Percentiles rank a stretch among this genome's conserved stretches.
These are phyloP conservation scores for Harpagifer antarcticus DNA, from an alignment of 2,797 vertebrate genomes.

Conservation along the genomic window DNA sequence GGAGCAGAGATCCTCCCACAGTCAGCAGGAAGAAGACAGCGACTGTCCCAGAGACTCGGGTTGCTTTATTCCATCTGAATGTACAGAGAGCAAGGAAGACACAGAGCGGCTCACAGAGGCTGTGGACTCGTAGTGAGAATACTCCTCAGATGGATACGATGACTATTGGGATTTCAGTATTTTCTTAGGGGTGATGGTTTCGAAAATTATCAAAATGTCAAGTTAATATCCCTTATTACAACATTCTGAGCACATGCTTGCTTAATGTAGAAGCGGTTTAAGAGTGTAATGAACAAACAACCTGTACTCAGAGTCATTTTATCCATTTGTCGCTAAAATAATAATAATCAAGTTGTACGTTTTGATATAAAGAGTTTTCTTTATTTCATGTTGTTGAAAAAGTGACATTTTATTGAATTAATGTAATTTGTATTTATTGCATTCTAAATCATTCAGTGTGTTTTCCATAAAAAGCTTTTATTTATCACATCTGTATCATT, in stretches of 20 bases:
- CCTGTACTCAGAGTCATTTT: constrained; percentile 18
- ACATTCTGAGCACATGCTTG: not conserved
- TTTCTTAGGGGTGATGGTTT: constrained; percentile 20
- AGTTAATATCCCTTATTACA: constrained; percentile 15
- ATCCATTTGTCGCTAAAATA: constrained; percentile 38
- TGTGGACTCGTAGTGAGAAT: constrained; percentile 46
- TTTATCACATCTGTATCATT: constrained; percentile 61
- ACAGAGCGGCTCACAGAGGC: constrained; percentile 60
- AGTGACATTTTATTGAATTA: constrained; percentile 36
- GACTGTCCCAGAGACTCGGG: constrained; percentile 97
- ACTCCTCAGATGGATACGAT: constrained; percentile 24
- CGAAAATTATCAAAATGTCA: constrained; percentile 8
- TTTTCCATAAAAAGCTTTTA: constrained; percentile 62
- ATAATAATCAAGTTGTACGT: constrained; percentile 26
- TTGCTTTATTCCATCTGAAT: constrained; percentile 94
- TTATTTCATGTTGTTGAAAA: constrained; percentile 31
- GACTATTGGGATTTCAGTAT: constrained; percentile 16
- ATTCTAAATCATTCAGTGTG: constrained; percentile 34
- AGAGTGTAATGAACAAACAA: constrained; percentile 5
- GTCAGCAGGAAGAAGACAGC: constrained; percentile 82
- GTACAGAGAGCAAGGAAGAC: constrained; percentile 93
- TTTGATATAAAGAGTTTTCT: constrained; percentile 13
- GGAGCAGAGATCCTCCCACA: constrained; percentile 74
- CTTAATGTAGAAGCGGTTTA: not conserved
- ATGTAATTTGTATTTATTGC: constrained; percentile 70